These are phyloP conservation scores for Ellobius talpinus DNA, from an alignment of 2,113 vertebrate species.

Conservation along the genomic window DNA sequence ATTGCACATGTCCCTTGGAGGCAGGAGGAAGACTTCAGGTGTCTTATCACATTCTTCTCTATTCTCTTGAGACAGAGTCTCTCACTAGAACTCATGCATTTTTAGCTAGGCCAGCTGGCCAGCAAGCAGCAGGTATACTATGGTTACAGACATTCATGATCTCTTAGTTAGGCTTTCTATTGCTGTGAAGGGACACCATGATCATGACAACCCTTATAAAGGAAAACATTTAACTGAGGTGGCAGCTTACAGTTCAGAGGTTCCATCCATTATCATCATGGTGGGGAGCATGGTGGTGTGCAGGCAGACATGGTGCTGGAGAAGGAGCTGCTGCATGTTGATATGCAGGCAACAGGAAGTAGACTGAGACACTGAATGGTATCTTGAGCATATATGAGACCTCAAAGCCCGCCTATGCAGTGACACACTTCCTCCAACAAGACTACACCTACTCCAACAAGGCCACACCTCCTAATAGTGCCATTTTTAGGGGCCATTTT, in stretches of 20 bases:
- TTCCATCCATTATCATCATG: not conserved
- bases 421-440: not conserved
- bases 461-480: not conserved
- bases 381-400: not conserved
- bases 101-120: not conserved
- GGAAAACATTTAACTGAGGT: not conserved
- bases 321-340: not conserved
- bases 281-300: not conserved
- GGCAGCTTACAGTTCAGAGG: not conserved
- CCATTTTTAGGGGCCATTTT: not conserved
- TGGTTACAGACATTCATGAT: not conserved
- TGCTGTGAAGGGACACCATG: not conserved
- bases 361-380: not conserved
- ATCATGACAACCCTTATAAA: not conserved
- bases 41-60: not conserved
- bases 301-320: not conserved
- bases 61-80: not conserved
- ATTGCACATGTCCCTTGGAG: not conserved
- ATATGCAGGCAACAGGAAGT: not conserved
- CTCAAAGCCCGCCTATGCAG: not conserved
- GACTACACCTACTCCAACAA: not conserved
- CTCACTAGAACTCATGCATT: not conserved
- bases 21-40: not conserved
- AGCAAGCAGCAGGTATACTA: not conserved
- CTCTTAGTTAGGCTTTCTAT: not conserved